Conservation (phyloP, 2,888 invertebrate species). For the Villa cingulata region DNA sequence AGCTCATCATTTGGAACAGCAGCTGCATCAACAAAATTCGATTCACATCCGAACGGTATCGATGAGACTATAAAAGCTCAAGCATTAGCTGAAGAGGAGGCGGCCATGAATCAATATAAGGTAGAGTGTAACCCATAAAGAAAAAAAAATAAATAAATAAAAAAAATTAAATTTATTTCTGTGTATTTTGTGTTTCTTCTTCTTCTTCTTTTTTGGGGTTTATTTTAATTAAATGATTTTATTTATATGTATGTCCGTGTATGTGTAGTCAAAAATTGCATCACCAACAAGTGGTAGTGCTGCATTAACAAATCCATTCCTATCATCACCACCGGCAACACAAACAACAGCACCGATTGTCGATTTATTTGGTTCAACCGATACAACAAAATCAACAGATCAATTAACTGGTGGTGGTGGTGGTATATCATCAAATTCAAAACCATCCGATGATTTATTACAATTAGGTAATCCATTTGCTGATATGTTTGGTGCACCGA, state of each 20-base stretch:
- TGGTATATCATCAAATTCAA: conserved; percentile 38
- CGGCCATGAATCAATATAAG: conserved; percentile 90
- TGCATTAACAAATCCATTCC: conserved; percentile 70
- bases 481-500: conserved; percentile 56
- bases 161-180: no score
- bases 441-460: conserved; percentile 78
- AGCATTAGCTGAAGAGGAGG: conserved; percentile 90
- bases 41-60: conserved; percentile 56
- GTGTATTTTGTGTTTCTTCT: no score
- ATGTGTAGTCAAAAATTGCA: conserved; percentile 56
- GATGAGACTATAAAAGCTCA: conserved; percentile 76
- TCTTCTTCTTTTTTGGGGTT: no score
- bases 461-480: conserved; percentile 86
- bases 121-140: no score
- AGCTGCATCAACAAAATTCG: conserved; percentile 58
- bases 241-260: no score
- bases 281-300: conserved; percentile 55
- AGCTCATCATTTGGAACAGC: conserved; percentile 79
- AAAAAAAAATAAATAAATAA: no score
- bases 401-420: conserved; percentile 38
- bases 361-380: conserved; percentile 60
- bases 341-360: conserved; percentile 50
- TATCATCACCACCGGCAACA: conserved; percentile 51
- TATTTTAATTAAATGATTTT: no score
- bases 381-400: conserved; percentile 27